These are phyloP conservation scores for Orycteropus afer DNA, from an alignment of 2,113 vertebrate species.

Conservation along the genomic window DNA sequence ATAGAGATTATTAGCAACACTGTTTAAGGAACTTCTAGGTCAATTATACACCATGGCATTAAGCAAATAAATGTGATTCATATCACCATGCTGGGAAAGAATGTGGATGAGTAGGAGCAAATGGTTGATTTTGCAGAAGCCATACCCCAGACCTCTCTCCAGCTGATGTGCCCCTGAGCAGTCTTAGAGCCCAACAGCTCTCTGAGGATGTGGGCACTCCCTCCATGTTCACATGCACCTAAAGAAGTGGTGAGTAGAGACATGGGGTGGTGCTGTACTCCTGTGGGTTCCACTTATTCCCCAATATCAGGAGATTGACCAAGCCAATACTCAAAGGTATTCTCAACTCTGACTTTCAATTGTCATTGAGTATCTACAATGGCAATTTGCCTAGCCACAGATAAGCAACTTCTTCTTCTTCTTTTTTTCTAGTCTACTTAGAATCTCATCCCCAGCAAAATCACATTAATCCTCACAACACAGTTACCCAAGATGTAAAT, in stretches of 20 bases:
- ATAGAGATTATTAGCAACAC: neutral
- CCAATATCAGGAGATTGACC: neutral
- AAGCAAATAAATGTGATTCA: rapidly evolving
- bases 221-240: rapidly evolving
- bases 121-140: no score
- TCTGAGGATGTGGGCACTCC: neutral
- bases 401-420: neutral
- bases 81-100: rapidly evolving
- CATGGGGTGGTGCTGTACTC: no score
- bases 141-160: no score
- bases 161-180: no score
- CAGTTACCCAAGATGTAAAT: rapidly evolving
- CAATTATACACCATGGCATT: rapidly evolving
- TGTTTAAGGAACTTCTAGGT: neutral
- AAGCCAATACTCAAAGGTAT: neutral
- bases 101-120: neutral
- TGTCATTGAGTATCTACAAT: rapidly evolving
- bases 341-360: neutral
- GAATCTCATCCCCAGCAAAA: neutral
- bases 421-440: neutral
- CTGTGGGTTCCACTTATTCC: no score
- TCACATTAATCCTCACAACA: neutral
- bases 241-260: no score
- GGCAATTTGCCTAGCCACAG: rapidly evolving
- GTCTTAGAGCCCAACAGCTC: neutral